Evolutionary conservation across 2,797 vertebrate species (phyloP).

Genomic region (Phylloscopus collybita): DNA sequence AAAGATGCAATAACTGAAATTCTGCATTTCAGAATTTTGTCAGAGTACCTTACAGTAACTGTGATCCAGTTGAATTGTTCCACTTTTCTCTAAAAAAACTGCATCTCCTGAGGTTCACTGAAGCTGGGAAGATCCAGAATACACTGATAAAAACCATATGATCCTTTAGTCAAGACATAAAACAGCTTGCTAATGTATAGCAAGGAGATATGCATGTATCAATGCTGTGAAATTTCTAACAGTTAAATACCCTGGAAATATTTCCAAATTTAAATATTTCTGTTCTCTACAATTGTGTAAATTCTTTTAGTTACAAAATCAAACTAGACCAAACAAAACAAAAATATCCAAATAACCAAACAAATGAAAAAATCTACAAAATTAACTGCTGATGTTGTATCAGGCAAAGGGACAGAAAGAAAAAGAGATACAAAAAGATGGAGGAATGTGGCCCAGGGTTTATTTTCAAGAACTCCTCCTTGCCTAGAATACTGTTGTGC

Average conservation of each 20-base stretch:
- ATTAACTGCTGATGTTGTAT: neutral
- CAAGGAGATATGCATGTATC: neutral
- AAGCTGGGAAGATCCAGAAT: neutral
- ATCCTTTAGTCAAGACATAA: neutral
- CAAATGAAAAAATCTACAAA: fast-evolving
- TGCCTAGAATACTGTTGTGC: neutral
- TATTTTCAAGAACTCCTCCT: neutral
- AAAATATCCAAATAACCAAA: neutral
- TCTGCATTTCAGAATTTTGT: neutral
- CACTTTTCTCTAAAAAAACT: neutral
- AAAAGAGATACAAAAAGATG: neutral
- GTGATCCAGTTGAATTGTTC: neutral
- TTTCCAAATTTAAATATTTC: neutral
- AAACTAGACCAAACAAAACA: neutral
- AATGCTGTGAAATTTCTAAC: neutral
- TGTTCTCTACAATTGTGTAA: neutral
- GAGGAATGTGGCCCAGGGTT: neutral
- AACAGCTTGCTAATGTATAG: neutral
- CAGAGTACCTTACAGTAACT: neutral
- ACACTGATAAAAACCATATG: neutral
- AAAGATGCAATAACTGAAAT: neutral
- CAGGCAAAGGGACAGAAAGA: neutral
- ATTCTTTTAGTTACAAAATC: neutral
- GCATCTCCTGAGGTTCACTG: neutral
- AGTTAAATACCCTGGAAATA: neutral